Percentiles rank a stretch among this genome's conserved stretches.
phyloP scores from a whole-genome alignment of 2,113 vertebrate genomes.

The Corythornis cristatus region DNA sequence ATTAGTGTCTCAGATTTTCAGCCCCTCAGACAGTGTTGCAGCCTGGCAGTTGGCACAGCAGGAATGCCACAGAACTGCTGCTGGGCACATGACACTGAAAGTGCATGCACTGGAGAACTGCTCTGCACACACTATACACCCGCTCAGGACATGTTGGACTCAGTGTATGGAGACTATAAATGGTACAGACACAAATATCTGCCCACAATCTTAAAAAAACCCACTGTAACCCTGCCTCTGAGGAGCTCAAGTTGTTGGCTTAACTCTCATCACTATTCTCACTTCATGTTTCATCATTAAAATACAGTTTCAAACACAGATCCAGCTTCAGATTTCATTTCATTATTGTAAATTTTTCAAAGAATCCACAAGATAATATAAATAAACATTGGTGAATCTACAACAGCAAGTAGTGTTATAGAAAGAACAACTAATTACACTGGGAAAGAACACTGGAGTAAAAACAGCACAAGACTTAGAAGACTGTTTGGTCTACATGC shows the following conservation, averaged over 20 bases:
- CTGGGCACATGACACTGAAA: neutral
- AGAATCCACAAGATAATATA: neutral
- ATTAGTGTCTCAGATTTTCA: rapidly evolving
- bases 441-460: neutral
- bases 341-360: neutral
- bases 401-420: neutral
- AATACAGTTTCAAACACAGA: neutral
- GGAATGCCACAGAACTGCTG: neutral
- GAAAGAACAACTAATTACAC: neutral
- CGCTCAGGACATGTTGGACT: neutral
- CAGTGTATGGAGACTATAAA: neutral
- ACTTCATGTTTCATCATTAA: neutral
- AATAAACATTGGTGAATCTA: neutral
- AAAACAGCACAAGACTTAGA: neutral
- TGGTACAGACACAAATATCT: neutral
- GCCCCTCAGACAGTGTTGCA: neutral
- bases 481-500: neutral
- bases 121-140: neutral
- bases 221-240: neutral
- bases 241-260: neutral
- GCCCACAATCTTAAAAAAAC: neutral
- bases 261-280: neutral
- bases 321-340: neutral
- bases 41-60: neutral
- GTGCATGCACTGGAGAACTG: neutral